Base-by-base conservation (phyloP, 2,888 invertebrate genomes). In the Hemistola chrysoprasaria region DNA sequence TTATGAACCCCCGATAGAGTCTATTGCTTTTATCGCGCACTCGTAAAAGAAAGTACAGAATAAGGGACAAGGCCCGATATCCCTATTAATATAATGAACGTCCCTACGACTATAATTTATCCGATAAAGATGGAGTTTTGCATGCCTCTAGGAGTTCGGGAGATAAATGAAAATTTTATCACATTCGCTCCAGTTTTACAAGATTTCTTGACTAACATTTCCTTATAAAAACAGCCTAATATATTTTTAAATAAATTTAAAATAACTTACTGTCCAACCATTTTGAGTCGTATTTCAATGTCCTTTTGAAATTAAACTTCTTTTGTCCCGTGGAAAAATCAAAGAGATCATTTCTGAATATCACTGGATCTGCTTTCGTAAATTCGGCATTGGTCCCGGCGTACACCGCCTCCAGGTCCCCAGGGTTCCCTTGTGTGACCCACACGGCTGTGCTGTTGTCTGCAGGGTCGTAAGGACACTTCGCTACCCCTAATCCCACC, bases 361-460 rank as follows among this genome's bases (percentile, higher is more conserved):
- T 93, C 50, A 94, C 91, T 7, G 94, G 92, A 69, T 94, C 94
- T 23, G 93, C 92, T 62, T 92, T 92, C 16, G 92, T 92, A 71
- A 93, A 92, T 70, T 94, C 94, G 0, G 94, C 92, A 52, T 93
- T 92, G 11, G 94, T 94, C 16, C 93, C 94, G 8, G 93, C 91
- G 75, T 94, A 94, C 5, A 94, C 78, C 0, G 92, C 91, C 20
- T 92, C 91, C 26, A 92, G 77, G 23, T 87, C 90, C 40, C 91
- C 92, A 36, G 93, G 92, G 71, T 93, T 93, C 45, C 93, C 93
- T 47, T 81, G 74, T 39, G 92, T 93, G 71, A 93, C 92, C 91
- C 93, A 93, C 22, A 94, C 91, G 2, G 93, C 93, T 1, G 94
- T 94, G 58, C 92, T 92, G 81, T 94, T 94, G 75, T 94, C 93